Base-by-base conservation (phyloP, 2,113 vertebrate genomes). In the Hippocampus comes region DNA sequence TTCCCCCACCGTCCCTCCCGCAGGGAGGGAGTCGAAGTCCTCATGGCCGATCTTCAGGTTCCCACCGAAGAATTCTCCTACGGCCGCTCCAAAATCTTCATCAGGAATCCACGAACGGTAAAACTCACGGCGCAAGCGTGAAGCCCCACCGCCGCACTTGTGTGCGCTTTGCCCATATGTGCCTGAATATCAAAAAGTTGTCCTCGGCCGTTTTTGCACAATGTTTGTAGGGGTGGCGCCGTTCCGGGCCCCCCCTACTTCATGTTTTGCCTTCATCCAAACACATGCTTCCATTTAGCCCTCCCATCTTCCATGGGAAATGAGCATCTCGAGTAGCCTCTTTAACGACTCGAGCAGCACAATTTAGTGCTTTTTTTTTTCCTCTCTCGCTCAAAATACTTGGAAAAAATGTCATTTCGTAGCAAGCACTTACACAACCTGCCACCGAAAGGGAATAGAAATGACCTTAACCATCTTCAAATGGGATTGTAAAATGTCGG, bases 61-160 rank as follows among this genome's bases (percentile, higher is more conserved):
- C 91, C 94, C 25, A 59, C 88, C 68, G 97, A 98, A 73, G 97
- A 99, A 71, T 96, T 93, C 70, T 91, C 97, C 0, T 97, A 95
- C 23, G 97, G 97, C 9, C 94, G 95, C 91, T 98, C 96, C 67
- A 99, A 99, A 91, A 97, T 99, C 87, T 99, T 99, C 90, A 99
- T 99, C 91, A 94, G 97, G 87, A 99, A 99, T 88, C 97, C 97
- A 57, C 94, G 95, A 94, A 99, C 96, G 70, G 97, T 99, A 89
- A 21, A 70, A 61, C 43, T 20, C 23, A 4, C 25, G n/a, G n/a
- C 46, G 43, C 20, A 15, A 12, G 53, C 2, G 5, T 43, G 17
- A 53, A 21, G 17, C 27, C 27, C 72, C 30, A 25, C 11, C n/a
- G 38, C 53, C 9, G 10, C 0, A 15, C 21, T 21, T 55, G 30